phyloP scores from a whole-genome alignment of 1,140 invertebrate genomes.

The Harpegnathos saltator region DNA sequence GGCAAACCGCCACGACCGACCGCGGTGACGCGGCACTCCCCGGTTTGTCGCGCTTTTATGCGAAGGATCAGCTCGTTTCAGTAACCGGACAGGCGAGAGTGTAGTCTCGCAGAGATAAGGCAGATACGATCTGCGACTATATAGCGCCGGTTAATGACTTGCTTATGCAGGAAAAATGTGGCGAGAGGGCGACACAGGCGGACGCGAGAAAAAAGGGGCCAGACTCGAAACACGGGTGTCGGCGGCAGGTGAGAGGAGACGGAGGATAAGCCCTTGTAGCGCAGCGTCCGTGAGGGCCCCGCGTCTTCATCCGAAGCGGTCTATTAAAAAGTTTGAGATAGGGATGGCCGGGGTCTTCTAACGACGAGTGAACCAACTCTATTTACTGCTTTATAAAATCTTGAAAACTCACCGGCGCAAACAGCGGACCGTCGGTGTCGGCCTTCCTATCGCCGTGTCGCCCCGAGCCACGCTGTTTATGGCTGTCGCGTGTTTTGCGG shows the following conservation, averaged over 20 bases:
- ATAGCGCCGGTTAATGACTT: slow-evolving; percentile 78
- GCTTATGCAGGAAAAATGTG: slow-evolving; percentile 79
- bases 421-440: background rate
- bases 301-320: slow-evolving; percentile 35
- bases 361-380: slow-evolving; percentile 62
- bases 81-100: slow-evolving; percentile 28
- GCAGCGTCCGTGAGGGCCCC: slow-evolving; percentile 34
- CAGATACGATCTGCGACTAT: slow-evolving; percentile 76
- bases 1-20: background rate
- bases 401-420: slow-evolving; percentile 56
- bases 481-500: background rate
- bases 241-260: slow-evolving; percentile 2
- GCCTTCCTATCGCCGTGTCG: no score
- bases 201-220: background rate
- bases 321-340: slow-evolving; percentile 79
- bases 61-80: slow-evolving; percentile 26
- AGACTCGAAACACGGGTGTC: slow-evolving; percentile 41
- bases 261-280: slow-evolving; percentile 61
- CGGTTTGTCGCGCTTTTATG: slow-evolving; percentile 27
- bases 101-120: slow-evolving; percentile 72
- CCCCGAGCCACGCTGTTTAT: no score
- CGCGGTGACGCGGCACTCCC: slow-evolving; percentile 21
- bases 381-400: slow-evolving; percentile 76
- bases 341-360: slow-evolving; percentile 52
- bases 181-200: slow-evolving; percentile 28